Base-by-base conservation (phyloP, 2,113 vertebrate genomes). In the Paradisaea rubra region DNA sequence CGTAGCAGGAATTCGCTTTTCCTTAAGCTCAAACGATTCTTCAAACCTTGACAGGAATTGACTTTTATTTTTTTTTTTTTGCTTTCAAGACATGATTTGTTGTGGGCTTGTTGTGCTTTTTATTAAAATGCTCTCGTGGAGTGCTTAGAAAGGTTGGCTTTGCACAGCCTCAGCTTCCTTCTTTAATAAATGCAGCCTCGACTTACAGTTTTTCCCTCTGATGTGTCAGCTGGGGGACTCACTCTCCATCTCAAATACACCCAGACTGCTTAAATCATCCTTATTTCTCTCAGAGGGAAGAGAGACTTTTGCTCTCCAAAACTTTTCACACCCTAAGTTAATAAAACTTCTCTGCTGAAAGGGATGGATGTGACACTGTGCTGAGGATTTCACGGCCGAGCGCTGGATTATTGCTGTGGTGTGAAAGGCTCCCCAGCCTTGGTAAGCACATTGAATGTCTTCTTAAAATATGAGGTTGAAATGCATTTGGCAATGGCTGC, bases 41-140 rank as follows among this genome's bases (percentile, higher is more conserved):
- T 98, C 52, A 88, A 91, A 94, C 89, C 96, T 97, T 97, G 97
- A 98, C 97, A 96, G 95, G 92, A 91, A 97, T 95, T 97, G 97
- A 96, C 95, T 25, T 73, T 47, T 33, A 24, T 69, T 93, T 96
- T 85, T 88, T 78, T 88, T 78, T 80, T 92, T 95, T 79, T 83
- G 13, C 91, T 97, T 97, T 96, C 97, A 96, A 97, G 95, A 91
- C 24, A 27, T 97, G 97, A 97, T 98, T 97, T 98, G 94, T 96
- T 95, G 95, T 78, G 93, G 95, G 89, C 94, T 97, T 94, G 96
- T 93, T 89, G 92, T 97, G 94, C 92, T 97, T 98, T 98, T 97
- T 97, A 98, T 98, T 97, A 98, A 97, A 97, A 97, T 66, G 92
- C 86, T 97, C 94, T 97, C n/a, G 18, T 84, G 80, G 89, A 96